Evolutionary conservation across 2,113 vertebrate species (phyloP), one percentile per base, ranked within the genome.

Genomic region (Thamnaconus septentrionalis): DNA sequence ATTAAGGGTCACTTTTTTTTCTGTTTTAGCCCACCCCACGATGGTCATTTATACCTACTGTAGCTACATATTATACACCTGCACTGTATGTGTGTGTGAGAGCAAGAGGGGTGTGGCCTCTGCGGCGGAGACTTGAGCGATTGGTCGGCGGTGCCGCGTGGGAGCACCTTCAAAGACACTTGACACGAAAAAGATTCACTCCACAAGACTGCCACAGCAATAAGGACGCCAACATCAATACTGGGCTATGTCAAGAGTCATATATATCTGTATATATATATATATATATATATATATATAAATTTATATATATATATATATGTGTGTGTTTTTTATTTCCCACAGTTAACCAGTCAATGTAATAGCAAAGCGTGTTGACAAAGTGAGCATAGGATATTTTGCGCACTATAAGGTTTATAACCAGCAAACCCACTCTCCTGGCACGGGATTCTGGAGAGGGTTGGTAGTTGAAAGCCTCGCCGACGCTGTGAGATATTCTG

Each of bases 1-100:
- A 92, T 88, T 85, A 86, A 88, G 87, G 84, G 85, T 90, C 87
- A 90, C 88, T 89, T 90, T 87, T 89, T 89, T 31, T 31, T 31
- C 18, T 31, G 18, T 31, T 31, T 31, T 31, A 31, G 18, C 18
- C 18, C 18, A 31, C 18, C 18, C 81, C 85, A 90, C 89, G 82
- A 90, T 85, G 83, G 78, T 91, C 85, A 89, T 83, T 78, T 89
- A 83, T 85, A 87, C 85, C 87, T 85, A 89, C 87, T 83, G 86
- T 76, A 85, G 89, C 87, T 88, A 90, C 86, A 84, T 86, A 89
- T 84, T 83, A 80, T 85, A 87, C 82, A 88, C 76, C 78, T 84
- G 78, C 73, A 69, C 59, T 31, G 18, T 53, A 31, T 31, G 51
- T 53, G 81, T 78, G 76, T 80, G 75, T 61, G 64, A 70, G 50